A percentile compares a stretch with the other conserved stretches of the same genome.
Evolutionary conservation across 1,140 invertebrate genomes (phyloP).

Genomic region (Rhizoglyphus robini): DNA sequence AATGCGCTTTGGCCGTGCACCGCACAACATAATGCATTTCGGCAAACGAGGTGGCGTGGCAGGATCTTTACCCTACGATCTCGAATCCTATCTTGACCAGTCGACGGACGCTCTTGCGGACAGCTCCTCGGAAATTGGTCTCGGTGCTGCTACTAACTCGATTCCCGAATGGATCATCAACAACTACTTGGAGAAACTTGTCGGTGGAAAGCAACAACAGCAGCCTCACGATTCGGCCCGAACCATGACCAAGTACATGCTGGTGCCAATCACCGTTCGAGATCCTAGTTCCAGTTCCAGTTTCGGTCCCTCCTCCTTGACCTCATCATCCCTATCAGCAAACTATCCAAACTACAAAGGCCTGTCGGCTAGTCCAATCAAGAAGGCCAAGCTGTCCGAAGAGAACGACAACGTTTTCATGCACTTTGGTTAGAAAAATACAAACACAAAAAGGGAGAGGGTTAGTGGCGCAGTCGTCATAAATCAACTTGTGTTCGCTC

Average conservation of each 20-base stretch:
- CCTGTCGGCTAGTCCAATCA: neutral
- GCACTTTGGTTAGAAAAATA: constrained; percentile 1
- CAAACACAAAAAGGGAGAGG: too few relatives aligned
- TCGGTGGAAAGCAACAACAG: neutral
- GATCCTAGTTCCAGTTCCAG: too few relatives aligned
- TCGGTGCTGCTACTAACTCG: too few relatives aligned
- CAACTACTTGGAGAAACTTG: neutral
- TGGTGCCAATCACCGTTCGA: neutral
- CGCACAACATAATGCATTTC: constrained; percentile 21
- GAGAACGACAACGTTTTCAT: neutral
- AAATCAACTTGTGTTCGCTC: too few relatives aligned
- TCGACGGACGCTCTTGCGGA: neutral
- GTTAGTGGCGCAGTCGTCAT: too few relatives aligned
- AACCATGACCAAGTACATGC: neutral
- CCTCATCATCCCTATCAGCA: too few relatives aligned
- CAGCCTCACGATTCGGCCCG: neutral
- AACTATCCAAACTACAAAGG: too few relatives aligned
- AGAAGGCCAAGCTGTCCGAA: neutral
- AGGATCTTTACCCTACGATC: neutral
- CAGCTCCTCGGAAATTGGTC: neutral
- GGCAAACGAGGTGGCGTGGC: constrained; percentile 15
- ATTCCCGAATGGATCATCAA: neutral
- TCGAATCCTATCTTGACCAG: too few relatives aligned
- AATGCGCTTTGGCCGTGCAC: constrained; percentile 25
- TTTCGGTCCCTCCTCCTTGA: too few relatives aligned